These are phyloP conservation scores for Siniperca obscura DNA, from an alignment of 2,797 vertebrate species.

Conservation along the genomic window DNA sequence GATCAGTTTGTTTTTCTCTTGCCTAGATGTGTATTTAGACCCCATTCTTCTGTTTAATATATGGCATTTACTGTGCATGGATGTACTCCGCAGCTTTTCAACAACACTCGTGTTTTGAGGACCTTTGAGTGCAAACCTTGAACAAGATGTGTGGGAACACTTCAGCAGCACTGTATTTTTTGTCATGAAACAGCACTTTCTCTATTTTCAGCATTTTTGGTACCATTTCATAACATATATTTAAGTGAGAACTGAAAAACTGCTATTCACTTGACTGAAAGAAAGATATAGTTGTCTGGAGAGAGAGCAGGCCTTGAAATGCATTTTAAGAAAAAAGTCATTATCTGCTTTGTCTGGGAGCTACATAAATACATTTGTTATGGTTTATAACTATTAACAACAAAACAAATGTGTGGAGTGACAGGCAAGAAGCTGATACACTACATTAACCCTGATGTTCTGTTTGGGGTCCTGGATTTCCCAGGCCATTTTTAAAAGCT, in stretches of 20 bases:
- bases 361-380: background rate
- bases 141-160: constrained; percentile 67
- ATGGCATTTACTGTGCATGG: constrained; percentile 13
- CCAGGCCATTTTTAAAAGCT: background rate
- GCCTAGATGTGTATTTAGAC: background rate
- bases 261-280: background rate
- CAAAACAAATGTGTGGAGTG: background rate
- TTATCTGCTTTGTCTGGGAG: background rate
- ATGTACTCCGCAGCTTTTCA: constrained; percentile 48
- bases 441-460: background rate
- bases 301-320: background rate
- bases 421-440: background rate
- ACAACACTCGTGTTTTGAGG: constrained; percentile 53
- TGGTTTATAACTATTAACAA: background rate
- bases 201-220: constrained; percentile 40
- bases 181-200: constrained; percentile 57
- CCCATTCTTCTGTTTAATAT: background rate
- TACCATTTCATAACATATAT: constrained; percentile 31
- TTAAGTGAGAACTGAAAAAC: constrained; percentile 10
- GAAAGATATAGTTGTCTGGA: background rate
- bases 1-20: background rate
- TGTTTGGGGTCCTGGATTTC: background rate
- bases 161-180: constrained; percentile 39
- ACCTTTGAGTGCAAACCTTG: constrained; percentile 53
- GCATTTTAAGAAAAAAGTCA: background rate